A percentile compares a stretch with the other conserved stretches of the same genome.
These are phyloP conservation scores for Drosophila sturtevanti DNA, from an alignment of 1,140 invertebrate genomes.

Conservation along the genomic window DNA sequence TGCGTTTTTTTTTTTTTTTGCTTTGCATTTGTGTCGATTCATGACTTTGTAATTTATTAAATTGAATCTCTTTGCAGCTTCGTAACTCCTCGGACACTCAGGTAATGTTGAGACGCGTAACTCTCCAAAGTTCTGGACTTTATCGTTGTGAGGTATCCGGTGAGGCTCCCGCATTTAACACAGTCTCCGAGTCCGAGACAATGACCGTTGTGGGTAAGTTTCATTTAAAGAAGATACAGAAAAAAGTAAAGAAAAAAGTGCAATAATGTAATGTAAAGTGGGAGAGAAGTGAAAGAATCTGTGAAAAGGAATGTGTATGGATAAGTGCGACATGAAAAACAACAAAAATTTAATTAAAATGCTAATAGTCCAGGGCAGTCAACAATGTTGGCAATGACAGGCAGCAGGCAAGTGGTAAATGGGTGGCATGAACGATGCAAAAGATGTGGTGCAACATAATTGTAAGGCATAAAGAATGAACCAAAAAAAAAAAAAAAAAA, in stretches of 20 bases:
- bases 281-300: not conserved
- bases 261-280: constrained; percentile 12
- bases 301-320: constrained; percentile 10
- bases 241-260: constrained; percentile 20
- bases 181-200: constrained; percentile 88
- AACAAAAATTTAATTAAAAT: constrained; percentile 79
- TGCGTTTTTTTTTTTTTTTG: not conserved
- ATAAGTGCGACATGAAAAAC: constrained; percentile 40
- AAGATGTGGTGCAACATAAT: constrained; percentile 69
- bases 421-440: constrained; percentile 27
- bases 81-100: constrained; percentile 87
- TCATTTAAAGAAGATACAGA: constrained; percentile 13
- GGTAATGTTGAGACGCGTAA: constrained; percentile 87
- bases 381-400: constrained; percentile 71
- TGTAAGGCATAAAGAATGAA: constrained; percentile 32
- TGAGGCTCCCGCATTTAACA: constrained; percentile 90
- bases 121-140: constrained; percentile 87
- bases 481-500: constrained; percentile 27
- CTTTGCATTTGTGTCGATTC: constrained; percentile 47
- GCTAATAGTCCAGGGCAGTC: constrained; percentile 66
- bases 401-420: constrained; percentile 29
- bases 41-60: constrained; percentile 59
- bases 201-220: constrained; percentile 90
- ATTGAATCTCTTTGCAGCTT: constrained; percentile 83
- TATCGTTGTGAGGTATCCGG: constrained; percentile 92